These are phyloP conservation scores for Halcyon leucocephala DNA, from an alignment of 2,797 vertebrate genomes.

Conservation along the genomic window DNA sequence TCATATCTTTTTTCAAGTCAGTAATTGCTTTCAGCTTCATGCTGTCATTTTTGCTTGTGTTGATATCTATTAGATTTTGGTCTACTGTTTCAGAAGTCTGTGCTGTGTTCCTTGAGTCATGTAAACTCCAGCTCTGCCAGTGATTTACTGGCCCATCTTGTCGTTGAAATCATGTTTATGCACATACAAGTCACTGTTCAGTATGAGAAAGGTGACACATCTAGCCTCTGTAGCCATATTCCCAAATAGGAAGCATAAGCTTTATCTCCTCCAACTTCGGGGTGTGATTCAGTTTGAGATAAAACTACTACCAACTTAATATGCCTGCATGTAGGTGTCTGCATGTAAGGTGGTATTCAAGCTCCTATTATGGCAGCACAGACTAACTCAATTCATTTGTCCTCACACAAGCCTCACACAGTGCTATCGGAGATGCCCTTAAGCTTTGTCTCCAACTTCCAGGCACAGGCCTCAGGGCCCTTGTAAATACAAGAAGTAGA, in stretches of 20 bases:
- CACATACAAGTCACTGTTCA: neutral
- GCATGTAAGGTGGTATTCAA: neutral
- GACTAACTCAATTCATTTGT: neutral
- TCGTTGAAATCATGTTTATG: neutral
- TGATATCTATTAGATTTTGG: constrained; percentile 26
- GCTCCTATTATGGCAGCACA: neutral
- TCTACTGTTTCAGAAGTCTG: constrained; percentile 34
- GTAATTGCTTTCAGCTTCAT: constrained; percentile 19
- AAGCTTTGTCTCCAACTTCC: neutral
- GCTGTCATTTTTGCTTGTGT: constrained; percentile 38
- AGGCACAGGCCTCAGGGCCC: neutral
- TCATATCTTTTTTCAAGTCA: constrained; percentile 5
- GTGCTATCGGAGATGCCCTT: neutral
- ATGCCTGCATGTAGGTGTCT: neutral
- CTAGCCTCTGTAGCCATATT: neutral
- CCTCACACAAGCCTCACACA: neutral
- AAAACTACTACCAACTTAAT: neutral
- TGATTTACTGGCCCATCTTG: neutral
- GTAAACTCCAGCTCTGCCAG: neutral
- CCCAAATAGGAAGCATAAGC: neutral
- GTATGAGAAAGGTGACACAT: neutral
- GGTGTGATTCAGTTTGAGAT: neutral
- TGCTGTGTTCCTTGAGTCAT: neutral
- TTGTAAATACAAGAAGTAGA: neutral
- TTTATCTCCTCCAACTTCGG: neutral